Base-by-base conservation (phyloP, 2,113 vertebrate genomes). In the Lipophrys pholis region DNA sequence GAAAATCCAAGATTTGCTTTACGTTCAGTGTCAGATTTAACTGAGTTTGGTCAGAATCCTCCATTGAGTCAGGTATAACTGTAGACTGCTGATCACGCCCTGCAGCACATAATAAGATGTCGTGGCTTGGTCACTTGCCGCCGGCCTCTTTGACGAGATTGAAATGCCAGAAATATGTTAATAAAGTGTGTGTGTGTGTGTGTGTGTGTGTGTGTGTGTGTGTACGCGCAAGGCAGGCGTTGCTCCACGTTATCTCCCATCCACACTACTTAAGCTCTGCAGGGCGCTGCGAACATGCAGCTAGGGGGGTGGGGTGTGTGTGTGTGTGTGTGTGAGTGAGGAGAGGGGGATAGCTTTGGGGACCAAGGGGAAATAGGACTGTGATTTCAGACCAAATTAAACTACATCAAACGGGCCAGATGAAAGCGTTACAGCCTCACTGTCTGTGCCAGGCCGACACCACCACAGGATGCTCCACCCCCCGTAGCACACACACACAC, bases 321-420 rank as follows among this genome's bases (percentile, higher is more conserved):
- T 69, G 68, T 48, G 41, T 36, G 49, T 42, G 45, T 55, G 67
- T 9, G 49, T 12, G 53, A 21, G 42, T 11, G 66, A n/a, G 57
- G 14, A 52, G 9, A 6, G 40, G 85, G 65, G 61, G 66, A 66
- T 51, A 64, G 55, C 9, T 59, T 71, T 59, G 8, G n/a, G 72
- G 84, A 83, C 86, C 87, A 61, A 55, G 50, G 88, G 91, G 89
- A 84, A 90, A 90, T 87, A 67, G 54, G 60, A 77, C 85, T 92
- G 75, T 85, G 89, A 91, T 92, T 91, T 89, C 89, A 85, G 83
- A 85, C 77, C 78, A 89, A 93, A 93, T 91, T 86, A 92, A 85
- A 74, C 74, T 76, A 89, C 90, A 90, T 92, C 90, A 92, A 90
- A 90, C 83, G 78, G 65, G 63, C 68, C 73, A 73, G 89, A 93